Conservation (phyloP, 2,797 vertebrate genomes). For the Eupleurogrammus muticus region DNA sequence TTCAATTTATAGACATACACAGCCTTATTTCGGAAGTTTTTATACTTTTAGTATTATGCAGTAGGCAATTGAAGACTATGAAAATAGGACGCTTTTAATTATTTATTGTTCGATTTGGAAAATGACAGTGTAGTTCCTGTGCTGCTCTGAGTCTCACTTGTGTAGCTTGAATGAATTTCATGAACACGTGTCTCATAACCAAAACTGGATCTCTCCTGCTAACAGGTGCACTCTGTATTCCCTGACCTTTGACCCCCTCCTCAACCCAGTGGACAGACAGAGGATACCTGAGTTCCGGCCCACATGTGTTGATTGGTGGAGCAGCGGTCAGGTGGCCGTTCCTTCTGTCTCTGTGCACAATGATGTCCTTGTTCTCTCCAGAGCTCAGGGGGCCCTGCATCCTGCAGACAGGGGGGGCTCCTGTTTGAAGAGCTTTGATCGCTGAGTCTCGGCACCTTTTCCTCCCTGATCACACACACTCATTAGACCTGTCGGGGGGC, state of each 20-base stretch:
- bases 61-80: not conserved
- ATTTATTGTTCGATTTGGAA: not conserved
- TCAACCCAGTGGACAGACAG: slow-evolving; percentile 46
- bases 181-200: not conserved
- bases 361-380: slow-evolving; percentile 49
- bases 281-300: slow-evolving; percentile 48
- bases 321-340: slow-evolving; percentile 38
- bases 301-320: slow-evolving; percentile 52
- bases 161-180: not conserved
- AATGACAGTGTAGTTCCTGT: not conserved
- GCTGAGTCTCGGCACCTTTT: slow-evolving; percentile 20
- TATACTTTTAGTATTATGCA: not conserved
- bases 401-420: slow-evolving; percentile 37
- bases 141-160: not conserved
- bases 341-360: slow-evolving; percentile 56
- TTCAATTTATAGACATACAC: not conserved
- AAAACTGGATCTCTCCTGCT: slow-evolving; percentile 1
- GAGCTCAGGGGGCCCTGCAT: slow-evolving; percentile 29
- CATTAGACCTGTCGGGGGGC: slow-evolving; percentile 33
- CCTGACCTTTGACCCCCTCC: slow-evolving; percentile 41
- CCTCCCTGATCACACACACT: slow-evolving; percentile 27
- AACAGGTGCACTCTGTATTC: slow-evolving; percentile 35
- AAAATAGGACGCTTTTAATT: not conserved
- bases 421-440: slow-evolving; percentile 56
- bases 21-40: not conserved